Percentiles rank a stretch among this genome's conserved stretches.
Evolutionary conservation across 2,113 vertebrate genomes (phyloP).

Genomic region (Colinus virginianus): DNA sequence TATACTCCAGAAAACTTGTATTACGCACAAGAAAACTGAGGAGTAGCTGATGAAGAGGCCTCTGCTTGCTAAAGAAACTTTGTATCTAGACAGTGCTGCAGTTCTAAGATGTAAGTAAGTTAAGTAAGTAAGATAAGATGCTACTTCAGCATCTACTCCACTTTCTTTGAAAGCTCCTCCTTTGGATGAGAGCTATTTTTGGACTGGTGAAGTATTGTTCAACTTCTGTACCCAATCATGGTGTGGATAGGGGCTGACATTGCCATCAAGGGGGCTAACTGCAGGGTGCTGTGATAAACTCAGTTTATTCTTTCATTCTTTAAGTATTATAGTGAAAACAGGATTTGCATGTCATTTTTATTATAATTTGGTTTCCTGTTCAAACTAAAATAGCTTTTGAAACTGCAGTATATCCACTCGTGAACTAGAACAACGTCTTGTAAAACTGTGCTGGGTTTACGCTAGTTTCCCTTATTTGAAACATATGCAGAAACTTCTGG

Average conservation of each 20-base stretch:
- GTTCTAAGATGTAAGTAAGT: no score
- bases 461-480: conserved; percentile 58
- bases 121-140: background rate
- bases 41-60: background rate
- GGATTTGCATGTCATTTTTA: conserved; percentile 72
- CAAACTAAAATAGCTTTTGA: conserved; percentile 54
- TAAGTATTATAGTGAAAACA: conserved; percentile 54
- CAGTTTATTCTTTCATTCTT: conserved; percentile 39
- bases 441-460: conserved; percentile 51
- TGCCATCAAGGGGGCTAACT: background rate
- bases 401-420: conserved; percentile 62
- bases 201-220: background rate
- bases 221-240: background rate
- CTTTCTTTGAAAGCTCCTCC: background rate
- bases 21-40: background rate
- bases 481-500: conserved; percentile 65
- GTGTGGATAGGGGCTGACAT: background rate
- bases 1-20: background rate
- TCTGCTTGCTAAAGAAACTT: background rate
- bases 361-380: conserved; percentile 70
- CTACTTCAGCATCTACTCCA: background rate
- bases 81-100: background rate
- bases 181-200: background rate
- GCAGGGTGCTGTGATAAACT: conserved; percentile 18
- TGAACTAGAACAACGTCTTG: conserved; percentile 57